phyloP scores from a whole-genome alignment of 2,797 vertebrate genomes.

The Glossophaga mutica region DNA sequence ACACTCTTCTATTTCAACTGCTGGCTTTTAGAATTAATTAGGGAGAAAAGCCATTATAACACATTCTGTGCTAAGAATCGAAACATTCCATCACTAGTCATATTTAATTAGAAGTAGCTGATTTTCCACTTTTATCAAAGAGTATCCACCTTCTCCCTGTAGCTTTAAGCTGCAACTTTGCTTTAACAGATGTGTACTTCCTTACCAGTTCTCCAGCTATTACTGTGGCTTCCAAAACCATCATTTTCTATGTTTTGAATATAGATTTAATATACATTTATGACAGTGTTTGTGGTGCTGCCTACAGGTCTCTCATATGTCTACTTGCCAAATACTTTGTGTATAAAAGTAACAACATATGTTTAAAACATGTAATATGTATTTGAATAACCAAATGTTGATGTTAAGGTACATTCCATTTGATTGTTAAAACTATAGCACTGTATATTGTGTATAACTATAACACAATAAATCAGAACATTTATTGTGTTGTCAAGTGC shows the following conservation, averaged over 20 bases:
- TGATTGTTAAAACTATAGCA: background rate
- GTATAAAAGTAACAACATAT: background rate
- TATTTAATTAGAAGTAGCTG: conserved; percentile 47
- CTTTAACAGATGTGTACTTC: conserved; percentile 24
- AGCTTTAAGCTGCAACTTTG: conserved; percentile 33
- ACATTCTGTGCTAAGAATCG: background rate
- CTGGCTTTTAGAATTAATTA: conserved; percentile 48
- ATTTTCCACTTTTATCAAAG: conserved; percentile 53
- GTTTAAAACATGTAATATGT: background rate
- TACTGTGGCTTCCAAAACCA: background rate
- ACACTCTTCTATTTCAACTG: background rate
- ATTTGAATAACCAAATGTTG: background rate
- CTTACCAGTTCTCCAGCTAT: background rate
- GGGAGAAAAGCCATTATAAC: conserved; percentile 28
- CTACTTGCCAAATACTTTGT: background rate
- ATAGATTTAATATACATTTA: background rate
- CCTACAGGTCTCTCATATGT: background rate
- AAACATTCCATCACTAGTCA: background rate
- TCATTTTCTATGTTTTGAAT: background rate
- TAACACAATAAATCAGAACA: conserved; percentile 31
- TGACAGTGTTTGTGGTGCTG: background rate
- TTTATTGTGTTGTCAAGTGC: conserved; percentile 87
- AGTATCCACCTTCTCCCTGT: background rate
- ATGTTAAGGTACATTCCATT: background rate
- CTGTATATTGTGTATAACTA: background rate